Conservation (phyloP, 1,140 invertebrate genomes). For the Brachionus plicatilis region DNA sequence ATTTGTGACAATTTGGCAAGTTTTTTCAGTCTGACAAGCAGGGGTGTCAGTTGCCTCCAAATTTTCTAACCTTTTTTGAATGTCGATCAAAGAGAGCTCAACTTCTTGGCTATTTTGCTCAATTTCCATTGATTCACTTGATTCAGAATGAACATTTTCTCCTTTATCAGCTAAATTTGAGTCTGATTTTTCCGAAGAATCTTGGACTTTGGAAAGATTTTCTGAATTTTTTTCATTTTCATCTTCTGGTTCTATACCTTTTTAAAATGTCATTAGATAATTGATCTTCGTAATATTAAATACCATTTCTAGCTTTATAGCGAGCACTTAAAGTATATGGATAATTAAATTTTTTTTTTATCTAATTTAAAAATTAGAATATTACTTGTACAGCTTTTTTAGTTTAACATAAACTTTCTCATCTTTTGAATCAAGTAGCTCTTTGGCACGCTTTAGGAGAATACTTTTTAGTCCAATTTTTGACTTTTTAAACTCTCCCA, state of each 20-base stretch:
- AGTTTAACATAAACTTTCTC: neutral
- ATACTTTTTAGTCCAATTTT: neutral
- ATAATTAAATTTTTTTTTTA: neutral
- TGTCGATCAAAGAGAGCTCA: neutral
- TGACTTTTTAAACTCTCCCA: neutral
- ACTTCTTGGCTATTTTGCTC: neutral
- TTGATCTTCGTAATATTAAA: neutral
- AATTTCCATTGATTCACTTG: neutral
- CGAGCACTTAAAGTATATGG: neutral
- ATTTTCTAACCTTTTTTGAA: neutral
- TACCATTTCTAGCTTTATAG: neutral
- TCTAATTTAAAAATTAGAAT: neutral
- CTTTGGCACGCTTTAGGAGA: neutral
- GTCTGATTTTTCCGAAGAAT: neutral
- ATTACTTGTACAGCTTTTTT: neutral
- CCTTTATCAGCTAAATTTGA: neutral
- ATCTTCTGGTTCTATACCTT: neutral
- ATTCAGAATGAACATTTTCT: neutral
- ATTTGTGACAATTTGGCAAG: neutral
- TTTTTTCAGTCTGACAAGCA: neutral
- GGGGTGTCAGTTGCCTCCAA: neutral
- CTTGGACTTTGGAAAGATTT: neutral
- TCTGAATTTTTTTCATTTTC: neutral
- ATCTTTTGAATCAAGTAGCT: neutral
- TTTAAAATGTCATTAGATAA: neutral